Base-by-base conservation (phyloP, 37 sponge, comb jelly and placozoan species). In the Hexactinellida sp. region DNA sequence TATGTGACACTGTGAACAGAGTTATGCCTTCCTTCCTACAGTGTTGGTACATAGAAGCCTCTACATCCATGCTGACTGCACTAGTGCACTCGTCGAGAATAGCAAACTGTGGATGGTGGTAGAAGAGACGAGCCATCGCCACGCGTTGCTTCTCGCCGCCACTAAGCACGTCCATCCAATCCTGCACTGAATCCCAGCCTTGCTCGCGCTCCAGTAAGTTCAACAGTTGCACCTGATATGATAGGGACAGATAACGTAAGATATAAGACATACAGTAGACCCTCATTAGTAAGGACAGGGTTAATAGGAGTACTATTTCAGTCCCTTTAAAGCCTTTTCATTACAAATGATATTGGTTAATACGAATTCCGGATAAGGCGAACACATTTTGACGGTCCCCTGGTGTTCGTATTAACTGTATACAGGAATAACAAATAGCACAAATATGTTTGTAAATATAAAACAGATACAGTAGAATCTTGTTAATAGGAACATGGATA, bases 161-260 rank as follows among this genome's bases (percentile, higher is more conserved):
- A 89, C 94, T 94, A 24, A 96, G 89, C 25, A 96, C 94, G 84
- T 96, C 97, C 94, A 94, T 94, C 97, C 97, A 96, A 82, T 96
- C 97, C 89, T 96, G 90, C 0, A 89, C 87, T 24, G 93, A 84
- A 38, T 92, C 93, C 95, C 92, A 94, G 36, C 92, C 92, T 36
- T 88, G 88, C 38, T 94, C 94, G 7, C 94, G 82, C 38, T 94
- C 92, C 36, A 92, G 54, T 51, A 94, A 85, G 82, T 94, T 91
- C 0, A 90, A 84, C 71, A 94, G 88, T 83, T 92, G 94, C 24
- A 94, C 94, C 94, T 94, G 37, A 0, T 52, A 21, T 39, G 36
- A 39, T 30, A 39, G 24, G 3, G 3, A 63, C 13, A 3, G 30
- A 63, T 63, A 63, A 41, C 10, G 47, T 82, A 82, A 19, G 16